Evolutionary conservation across 2,113 vertebrate genomes (phyloP), one percentile per base, ranked within the genome.

Genomic region (Arvicanthis niloticus): DNA sequence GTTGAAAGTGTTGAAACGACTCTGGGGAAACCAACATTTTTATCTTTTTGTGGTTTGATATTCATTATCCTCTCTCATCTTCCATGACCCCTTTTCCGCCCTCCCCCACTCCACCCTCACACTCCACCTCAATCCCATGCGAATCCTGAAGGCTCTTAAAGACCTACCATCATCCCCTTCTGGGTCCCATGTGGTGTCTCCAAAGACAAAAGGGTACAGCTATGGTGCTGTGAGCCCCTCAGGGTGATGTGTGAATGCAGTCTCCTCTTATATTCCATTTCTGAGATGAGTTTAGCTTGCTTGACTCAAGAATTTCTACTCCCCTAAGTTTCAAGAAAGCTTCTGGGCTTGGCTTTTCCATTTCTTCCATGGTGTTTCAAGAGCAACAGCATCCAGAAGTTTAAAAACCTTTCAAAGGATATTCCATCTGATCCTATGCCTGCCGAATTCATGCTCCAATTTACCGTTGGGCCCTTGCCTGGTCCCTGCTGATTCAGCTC

Each of bases 371-470:
- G 96, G 37, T 37, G 16, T 94, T 97, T 98, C 95, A 98, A 98
- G 70, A 91, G 96, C 95, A 95, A 89, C 86, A 82, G 65, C 85
- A 82, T 95, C 97, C 95, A 96, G 90, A 97, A 48, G 56, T 88
- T 77, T 97, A 89, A 95, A 95, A 97, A 75, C 80, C 68, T 94
- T 97, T 90, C 93, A 77, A 94, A 68, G 97, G 29, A 80, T 91
- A 53, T 98, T 98, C 97, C 97, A 98, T 97, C 93, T 98, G 97
- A 98, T 93, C 97, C 0, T 0, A 1, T 95, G 96, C 90, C 94
- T 97, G 60, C 45, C 60, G 76, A 96, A 94, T 91, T 93, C 78
- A 91, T 78, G 93, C 56, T 97, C 70, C 60, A 13, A 95, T 97
- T 96, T 96, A 97, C 97, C 68, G 95, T 98, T 97, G 93, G 89